Evolutionary conservation across 2,113 vertebrate species (phyloP), one percentile per base, ranked within the genome.

Genomic region (Eublepharis macularius): DNA sequence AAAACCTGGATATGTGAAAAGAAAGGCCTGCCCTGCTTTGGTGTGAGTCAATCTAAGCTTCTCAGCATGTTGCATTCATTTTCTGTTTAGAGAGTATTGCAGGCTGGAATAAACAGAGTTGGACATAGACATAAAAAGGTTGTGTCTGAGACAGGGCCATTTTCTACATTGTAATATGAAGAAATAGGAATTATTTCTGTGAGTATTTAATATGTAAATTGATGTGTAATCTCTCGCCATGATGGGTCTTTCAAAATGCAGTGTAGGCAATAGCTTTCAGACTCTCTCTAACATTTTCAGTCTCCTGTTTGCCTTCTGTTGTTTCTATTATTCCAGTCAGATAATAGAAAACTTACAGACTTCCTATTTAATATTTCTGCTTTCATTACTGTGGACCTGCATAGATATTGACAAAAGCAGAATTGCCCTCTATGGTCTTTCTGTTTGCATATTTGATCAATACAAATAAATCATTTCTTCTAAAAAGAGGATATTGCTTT

Each of bases 401-500:
- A 4, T 83, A 41, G 8, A 43, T 45, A 63, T n/a, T 66, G 43
- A 51, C 32, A 17, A 54, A 29, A 9, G 45, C 11, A 86, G 6
- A 75, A 2, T 32, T 6, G 54, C 17, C 86, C 34, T 26, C n/a
- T 84, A 10, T 49, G 88, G 36, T 32, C 3, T 3, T 26, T 75
- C 88, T 47, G 39, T 10, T 21, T 72, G 24, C 11, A 2, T 51
- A 1, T 34, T 68, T 17, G 10, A 14, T 65, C n/a, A 51, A 4
- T 70, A 65, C 21, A n/a, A 54, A 68, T 7, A 19, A 26, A 47
- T 51, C 66, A 63, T 85, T 29, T 79, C 43, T 69, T 75, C 39
- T 19, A 69, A 76, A 43, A 43, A 57, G 83, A 77, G 54, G 32
- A 45, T 45, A 6, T 76, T 88, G 87, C 34, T 72, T 13, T 88